A percentile compares a stretch with the other conserved stretches of the same genome.
These are phyloP conservation scores for Hexactinellida sp. DNA, from an alignment of 37 sponge, comb jelly and placozoan genomes.

Conservation along the genomic window DNA sequence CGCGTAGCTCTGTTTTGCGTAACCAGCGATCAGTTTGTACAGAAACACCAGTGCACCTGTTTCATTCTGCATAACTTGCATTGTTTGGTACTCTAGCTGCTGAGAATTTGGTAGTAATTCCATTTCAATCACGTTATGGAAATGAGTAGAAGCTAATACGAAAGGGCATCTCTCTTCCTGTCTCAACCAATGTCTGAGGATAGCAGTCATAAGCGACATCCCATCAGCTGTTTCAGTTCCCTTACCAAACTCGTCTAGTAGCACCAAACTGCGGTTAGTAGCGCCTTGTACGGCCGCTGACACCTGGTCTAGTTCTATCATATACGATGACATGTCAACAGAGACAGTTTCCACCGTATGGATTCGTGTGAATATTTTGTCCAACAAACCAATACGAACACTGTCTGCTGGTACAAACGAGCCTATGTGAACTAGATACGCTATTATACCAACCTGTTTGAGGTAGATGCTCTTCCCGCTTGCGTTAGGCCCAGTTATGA, in stretches of 20 bases:
- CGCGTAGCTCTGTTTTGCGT: constrained; percentile 54
- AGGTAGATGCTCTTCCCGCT: constrained; percentile 99
- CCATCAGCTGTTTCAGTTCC: constrained; percentile 94
- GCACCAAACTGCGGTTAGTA: constrained; percentile 51
- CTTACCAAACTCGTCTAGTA: constrained; percentile 96
- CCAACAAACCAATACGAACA: constrained; percentile 74
- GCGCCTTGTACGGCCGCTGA: constrained; percentile 42
- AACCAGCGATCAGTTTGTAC: constrained; percentile 66
- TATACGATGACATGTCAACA: constrained; percentile 79
- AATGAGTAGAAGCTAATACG: constrained; percentile 88
- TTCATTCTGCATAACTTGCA: constrained; percentile 55
- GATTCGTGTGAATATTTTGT: constrained; percentile 80
- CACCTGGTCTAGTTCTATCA: constrained; percentile 88
- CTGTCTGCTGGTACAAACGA: constrained; percentile 83
- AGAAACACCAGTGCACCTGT: constrained; percentile 75
- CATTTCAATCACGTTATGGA: constrained; percentile 64
- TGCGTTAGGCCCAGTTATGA: constrained; percentile 95
- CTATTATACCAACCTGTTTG: constrained; percentile 93
- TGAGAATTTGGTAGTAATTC: constrained; percentile 55
- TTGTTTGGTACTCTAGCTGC: constrained; percentile 72
- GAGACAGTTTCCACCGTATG: constrained; percentile 82
- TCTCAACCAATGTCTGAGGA: constrained; percentile 58
- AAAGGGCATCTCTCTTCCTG: constrained; percentile 51
- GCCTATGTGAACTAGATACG: constrained; percentile 92
- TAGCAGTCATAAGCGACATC: constrained; percentile 51